Base-by-base conservation (phyloP, 2,888 invertebrate species). In the Drosophila suboccidentalis region DNA sequence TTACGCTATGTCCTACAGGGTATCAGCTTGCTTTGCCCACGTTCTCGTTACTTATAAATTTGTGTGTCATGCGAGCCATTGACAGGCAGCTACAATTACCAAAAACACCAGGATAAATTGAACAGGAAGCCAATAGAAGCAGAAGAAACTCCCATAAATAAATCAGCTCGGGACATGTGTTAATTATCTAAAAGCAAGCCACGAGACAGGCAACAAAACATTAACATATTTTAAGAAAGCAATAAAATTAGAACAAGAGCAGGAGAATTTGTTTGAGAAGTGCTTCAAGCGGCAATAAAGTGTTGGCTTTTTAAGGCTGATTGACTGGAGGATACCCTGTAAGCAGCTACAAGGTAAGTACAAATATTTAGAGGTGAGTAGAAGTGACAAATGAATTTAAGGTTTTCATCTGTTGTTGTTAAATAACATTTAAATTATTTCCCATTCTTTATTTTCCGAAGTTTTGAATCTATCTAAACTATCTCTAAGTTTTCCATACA, bases 161-260 rank as follows among this genome's bases (percentile, higher is more conserved):
- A 91, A 91, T 91, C 89, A 91, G 81, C 87, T 79, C 59, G 47
- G 69, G 76, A 61, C 91, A 90, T 86, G 90, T 90, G 90, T 89
- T 90, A 87, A 90, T 90, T 90, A 90, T 87, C 82, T 71, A 57
- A 29, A 15, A 43, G 66, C 29, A n/a, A 29, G 34, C n/a, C 13
- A 13, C 19, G 9, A 54, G 29, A 47, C 22, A 19, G 34, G 44
- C 57, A 17, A 11, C 11, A 22, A 43, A 32, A 59, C 60, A 70
- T 77, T 70, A 75, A 66, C 57, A 66, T 75, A 70, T 74, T 76
- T 60, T 19, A 54, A 22, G 65, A 41, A 43, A 59, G 19, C 41
- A 38, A 47, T 61, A 46, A 75, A 74, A 62, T 43, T 44, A 13
- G 46, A 15, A n/a, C n/a, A 26, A 17, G 8, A 10, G 15, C 26